Percentiles rank a stretch among this genome's conserved stretches.
phyloP scores from a whole-genome alignment of 2,888 invertebrate genomes.

The Agonopterix arenella region DNA sequence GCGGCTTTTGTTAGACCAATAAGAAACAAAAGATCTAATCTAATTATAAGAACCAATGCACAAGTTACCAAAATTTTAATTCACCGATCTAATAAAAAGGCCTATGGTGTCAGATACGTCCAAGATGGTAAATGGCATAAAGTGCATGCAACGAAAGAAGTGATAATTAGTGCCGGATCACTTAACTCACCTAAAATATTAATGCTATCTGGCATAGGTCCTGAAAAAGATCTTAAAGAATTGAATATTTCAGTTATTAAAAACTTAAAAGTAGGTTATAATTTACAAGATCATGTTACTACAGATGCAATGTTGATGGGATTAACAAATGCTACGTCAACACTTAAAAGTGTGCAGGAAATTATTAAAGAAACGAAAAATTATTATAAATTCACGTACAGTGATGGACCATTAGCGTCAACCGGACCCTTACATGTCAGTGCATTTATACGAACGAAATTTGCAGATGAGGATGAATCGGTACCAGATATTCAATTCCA shows the following conservation, averaged over 20 bases:
- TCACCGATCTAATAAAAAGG: slow-evolving; percentile 38
- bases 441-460: slow-evolving; percentile 76
- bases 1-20: slow-evolving; percentile 80
- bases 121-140: slow-evolving; percentile 27
- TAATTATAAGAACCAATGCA: slow-evolving; percentile 62
- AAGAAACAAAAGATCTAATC: slow-evolving; percentile 63
- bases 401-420: slow-evolving; percentile 62
- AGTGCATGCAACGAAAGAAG: slow-evolving; percentile 70
- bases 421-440: slow-evolving; percentile 74
- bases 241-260: slow-evolving; percentile 71
- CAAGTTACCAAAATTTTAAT: slow-evolving; percentile 76
- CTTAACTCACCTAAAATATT: slow-evolving; percentile 78
- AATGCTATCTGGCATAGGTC: slow-evolving; percentile 81
- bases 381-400: slow-evolving; percentile 42
- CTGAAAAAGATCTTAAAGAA: slow-evolving; percentile 55
- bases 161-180: slow-evolving; percentile 77
- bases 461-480: slow-evolving; percentile 60
- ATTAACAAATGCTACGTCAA: slow-evolving; percentile 70
- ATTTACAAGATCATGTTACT: slow-evolving; percentile 84
- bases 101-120: slow-evolving; percentile 43
- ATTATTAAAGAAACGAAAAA: slow-evolving; percentile 46
- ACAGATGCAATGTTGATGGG: slow-evolving; percentile 70
- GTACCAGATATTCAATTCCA: slow-evolving; percentile 81
- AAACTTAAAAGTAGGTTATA: slow-evolving; percentile 82
- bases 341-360: slow-evolving; percentile 42